These are phyloP conservation scores for Siniperca knerii DNA, from an alignment of 2,113 vertebrate species.

Conservation along the genomic window DNA sequence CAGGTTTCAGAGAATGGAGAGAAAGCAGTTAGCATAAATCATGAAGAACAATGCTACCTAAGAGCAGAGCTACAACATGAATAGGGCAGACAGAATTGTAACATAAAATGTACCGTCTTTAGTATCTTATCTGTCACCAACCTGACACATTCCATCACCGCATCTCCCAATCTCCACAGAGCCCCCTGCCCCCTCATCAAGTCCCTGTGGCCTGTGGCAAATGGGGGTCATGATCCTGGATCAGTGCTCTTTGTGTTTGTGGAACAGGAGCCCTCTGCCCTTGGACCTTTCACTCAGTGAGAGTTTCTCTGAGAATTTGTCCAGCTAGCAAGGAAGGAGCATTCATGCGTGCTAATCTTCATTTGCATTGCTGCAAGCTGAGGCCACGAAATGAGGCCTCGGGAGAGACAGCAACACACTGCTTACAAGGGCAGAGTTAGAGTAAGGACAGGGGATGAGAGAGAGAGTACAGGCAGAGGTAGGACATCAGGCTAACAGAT, in stretches of 20 bases:
- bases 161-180: slow-evolving; percentile 17
- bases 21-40: slow-evolving; percentile 9
- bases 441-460: slow-evolving; percentile 27
- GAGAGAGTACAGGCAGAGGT: neutral
- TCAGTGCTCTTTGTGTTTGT: slow-evolving; percentile 50
- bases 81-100: neutral
- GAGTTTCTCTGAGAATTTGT: slow-evolving; percentile 56
- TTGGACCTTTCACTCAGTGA: slow-evolving; percentile 49
- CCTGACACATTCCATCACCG: slow-evolving; percentile 38
- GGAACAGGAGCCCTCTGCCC: slow-evolving; percentile 53
- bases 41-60: slow-evolving; percentile 3
- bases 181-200: slow-evolving; percentile 4
- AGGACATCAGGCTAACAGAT: slow-evolving; percentile 30
- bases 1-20: slow-evolving; percentile 1
- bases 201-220: slow-evolving; percentile 46
- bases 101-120: slow-evolving; percentile 2
- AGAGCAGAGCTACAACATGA: slow-evolving; percentile 11
- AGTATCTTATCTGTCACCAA: slow-evolving; percentile 27
- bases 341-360: slow-evolving; percentile 74
- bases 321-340: slow-evolving; percentile 56
- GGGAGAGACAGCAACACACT: slow-evolving; percentile 46
- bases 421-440: slow-evolving; percentile 50
- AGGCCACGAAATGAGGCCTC: slow-evolving; percentile 65
- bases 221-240: slow-evolving; percentile 53
- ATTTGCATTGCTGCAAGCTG: slow-evolving; percentile 74